Evolutionary conservation across 2,797 vertebrate genomes (phyloP).

Genomic region (Masticophis lateralis): DNA sequence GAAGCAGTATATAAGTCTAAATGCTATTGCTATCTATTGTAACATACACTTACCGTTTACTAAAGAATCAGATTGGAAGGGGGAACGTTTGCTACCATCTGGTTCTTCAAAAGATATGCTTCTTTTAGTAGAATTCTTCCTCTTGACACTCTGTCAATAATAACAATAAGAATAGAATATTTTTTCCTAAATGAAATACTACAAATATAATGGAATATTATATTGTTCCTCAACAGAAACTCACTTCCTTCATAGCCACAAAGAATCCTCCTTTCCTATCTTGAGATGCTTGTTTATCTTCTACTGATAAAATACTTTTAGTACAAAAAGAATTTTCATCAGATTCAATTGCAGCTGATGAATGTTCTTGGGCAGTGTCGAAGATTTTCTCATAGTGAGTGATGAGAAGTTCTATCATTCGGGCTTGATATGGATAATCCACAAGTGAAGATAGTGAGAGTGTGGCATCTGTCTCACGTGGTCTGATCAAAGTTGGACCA

Average conservation of each 20-base stretch:
- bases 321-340: conserved; percentile 64
- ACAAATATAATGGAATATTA: neutral
- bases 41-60: conserved; percentile 75
- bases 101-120: conserved; percentile 75
- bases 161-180: conserved; percentile 36
- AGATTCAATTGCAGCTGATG: conserved; percentile 49
- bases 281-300: conserved; percentile 80
- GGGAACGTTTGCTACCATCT: conserved; percentile 69
- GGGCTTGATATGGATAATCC: conserved; percentile 94
- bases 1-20: neutral
- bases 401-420: conserved; percentile 91
- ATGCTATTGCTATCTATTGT: neutral
- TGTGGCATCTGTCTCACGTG: conserved; percentile 85
- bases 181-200: conserved; percentile 21
- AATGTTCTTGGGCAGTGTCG: conserved; percentile 72
- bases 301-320: conserved; percentile 66
- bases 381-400: conserved; percentile 85
- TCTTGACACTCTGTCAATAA: conserved; percentile 76
- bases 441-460: conserved; percentile 92
- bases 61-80: conserved; percentile 69
- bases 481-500: conserved; percentile 91
- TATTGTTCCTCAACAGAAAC: conserved; percentile 50
- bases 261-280: conserved; percentile 78
- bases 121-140: conserved; percentile 79
- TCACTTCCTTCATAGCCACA: conserved; percentile 88